A percentile compares a stretch with the other conserved stretches of the same genome.
phyloP scores from a whole-genome alignment of 2,797 vertebrate genomes.

The Tachyglossus aculeatus region DNA sequence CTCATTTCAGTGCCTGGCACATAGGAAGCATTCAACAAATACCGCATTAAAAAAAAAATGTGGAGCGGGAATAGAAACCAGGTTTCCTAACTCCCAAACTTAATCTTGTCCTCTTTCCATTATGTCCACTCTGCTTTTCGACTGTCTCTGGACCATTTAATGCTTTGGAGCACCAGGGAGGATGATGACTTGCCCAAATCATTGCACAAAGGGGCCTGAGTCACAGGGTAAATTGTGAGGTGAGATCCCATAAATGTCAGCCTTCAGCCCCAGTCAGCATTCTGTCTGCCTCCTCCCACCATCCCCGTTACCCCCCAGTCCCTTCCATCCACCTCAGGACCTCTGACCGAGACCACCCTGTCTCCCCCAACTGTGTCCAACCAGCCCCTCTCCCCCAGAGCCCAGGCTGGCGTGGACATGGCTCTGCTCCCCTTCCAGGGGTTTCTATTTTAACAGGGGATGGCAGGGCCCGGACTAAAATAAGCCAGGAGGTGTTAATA shows the following conservation, averaged over 20 bases:
- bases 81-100: too few relatives aligned
- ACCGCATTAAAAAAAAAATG: too few relatives aligned
- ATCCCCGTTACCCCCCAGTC: conserved; percentile 46
- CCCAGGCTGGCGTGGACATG: neutral
- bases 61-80: too few relatives aligned
- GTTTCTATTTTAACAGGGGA: neutral
- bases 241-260: conserved; percentile 54
- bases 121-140: too few relatives aligned
- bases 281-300: conserved; percentile 55
- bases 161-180: neutral
- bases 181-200: conserved; percentile 21
- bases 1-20: too few relatives aligned
- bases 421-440: neutral
- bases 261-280: conserved; percentile 63
- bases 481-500: too few relatives aligned
- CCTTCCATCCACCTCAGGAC: too few relatives aligned
- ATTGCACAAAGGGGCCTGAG: conserved; percentile 61
- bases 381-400: conserved; percentile 32
- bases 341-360: conserved; percentile 32
- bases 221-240: conserved; percentile 63
- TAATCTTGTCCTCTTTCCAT: too few relatives aligned
- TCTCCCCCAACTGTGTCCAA: too few relatives aligned
- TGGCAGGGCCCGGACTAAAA: neutral
- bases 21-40: too few relatives aligned
- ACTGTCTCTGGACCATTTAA: neutral